Base-by-base conservation (phyloP, 2,888 invertebrate genomes). In the Xylophagus ater region DNA sequence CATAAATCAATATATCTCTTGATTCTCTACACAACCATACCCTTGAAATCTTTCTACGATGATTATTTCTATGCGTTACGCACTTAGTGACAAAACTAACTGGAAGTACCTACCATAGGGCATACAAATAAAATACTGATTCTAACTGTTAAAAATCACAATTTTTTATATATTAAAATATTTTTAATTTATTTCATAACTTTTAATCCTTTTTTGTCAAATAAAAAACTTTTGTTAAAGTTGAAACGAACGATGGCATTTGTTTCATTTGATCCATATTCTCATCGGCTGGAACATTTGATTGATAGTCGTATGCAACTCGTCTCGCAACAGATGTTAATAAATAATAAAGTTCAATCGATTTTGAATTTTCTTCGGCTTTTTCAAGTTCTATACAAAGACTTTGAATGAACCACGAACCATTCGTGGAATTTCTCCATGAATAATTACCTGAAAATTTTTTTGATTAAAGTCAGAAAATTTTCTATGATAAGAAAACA, bases 381-480 rank as follows among this genome's bases (percentile, higher is more conserved):
- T 48, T 47, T 38, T 69, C 62, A 12, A 81, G 52, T 8, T 76
- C 74, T 4, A 65, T 52, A 49, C 75, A 76, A 28, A 84, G 57
- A 4, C 76, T 62, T 56, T 81, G 81, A 37, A 84, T 74, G 53
- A 81, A 84, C 78, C 80, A 82, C 1, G 81, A 77, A 3, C 81
- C 81, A 15, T 69, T 67, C 31, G 68, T 67, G n/a, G n/a, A n/a
- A 55, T 79, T 78, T 4, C 81, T 65, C 69, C 77, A 81, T 1
- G 81, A 78, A 54, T 68, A 79, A 54, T 68, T 73, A 36, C 78
- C 81, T 51, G 80, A 76, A 34, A 74, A 74, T 31, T 79, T 79
- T 17, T 81, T 78, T 56, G 76, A 81, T 55, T 77, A 76, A 23
- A 63, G n/a, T 71, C 13, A 83, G 60, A 53, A 81, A 74, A 56